These are phyloP conservation scores for Scaptodrosophila latifasciaeformis DNA, from an alignment of 2,888 invertebrate species.

Conservation along the genomic window DNA sequence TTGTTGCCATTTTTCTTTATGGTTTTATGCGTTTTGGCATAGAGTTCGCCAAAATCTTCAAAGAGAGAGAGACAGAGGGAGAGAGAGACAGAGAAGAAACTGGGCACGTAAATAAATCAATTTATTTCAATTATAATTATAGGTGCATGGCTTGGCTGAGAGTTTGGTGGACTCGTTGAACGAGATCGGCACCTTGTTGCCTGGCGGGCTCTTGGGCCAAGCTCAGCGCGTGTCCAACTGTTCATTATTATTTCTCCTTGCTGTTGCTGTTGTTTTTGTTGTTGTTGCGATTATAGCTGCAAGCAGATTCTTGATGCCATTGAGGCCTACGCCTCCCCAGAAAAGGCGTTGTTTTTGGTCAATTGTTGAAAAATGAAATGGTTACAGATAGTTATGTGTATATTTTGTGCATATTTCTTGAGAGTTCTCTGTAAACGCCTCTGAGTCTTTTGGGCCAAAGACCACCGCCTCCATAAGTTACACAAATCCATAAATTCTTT, in stretches of 20 bases:
- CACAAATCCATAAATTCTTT: conserved; percentile 37
- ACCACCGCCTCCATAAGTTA: conserved; percentile 27
- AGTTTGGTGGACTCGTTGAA: too few species aligned
- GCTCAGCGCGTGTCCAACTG: conserved; percentile 64
- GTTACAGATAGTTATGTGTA: conserved; percentile 57
- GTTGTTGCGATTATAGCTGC: conserved; percentile 23
- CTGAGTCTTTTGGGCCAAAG: too few species aligned
- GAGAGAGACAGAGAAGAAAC: too few species aligned
- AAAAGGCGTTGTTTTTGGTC: conserved; percentile 60
- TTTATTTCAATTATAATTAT: conserved; percentile 75
- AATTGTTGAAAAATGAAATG: conserved; percentile 68
- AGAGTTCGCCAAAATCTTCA: too few species aligned
- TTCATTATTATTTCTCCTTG: conserved; percentile 48
- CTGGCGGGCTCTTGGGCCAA: conserved; percentile 23
- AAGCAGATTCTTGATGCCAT: conserved; percentile 34
- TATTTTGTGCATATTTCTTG: conserved; percentile 9
- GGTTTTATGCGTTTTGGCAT: conserved; percentile 59
- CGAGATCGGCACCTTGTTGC: too few species aligned
- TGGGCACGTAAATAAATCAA: conserved; percentile 71
- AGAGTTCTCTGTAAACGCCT: conserved; percentile 28
- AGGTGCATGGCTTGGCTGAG: conserved; percentile 38
- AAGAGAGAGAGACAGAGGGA: too few species aligned
- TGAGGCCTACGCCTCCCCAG: conserved; percentile 51
- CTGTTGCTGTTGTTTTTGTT: conserved; percentile 31
- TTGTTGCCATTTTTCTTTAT: conserved; percentile 66